Evolutionary conservation across 1,140 invertebrate genomes (phyloP).

Genomic region (Tetramorium alpestre): DNA sequence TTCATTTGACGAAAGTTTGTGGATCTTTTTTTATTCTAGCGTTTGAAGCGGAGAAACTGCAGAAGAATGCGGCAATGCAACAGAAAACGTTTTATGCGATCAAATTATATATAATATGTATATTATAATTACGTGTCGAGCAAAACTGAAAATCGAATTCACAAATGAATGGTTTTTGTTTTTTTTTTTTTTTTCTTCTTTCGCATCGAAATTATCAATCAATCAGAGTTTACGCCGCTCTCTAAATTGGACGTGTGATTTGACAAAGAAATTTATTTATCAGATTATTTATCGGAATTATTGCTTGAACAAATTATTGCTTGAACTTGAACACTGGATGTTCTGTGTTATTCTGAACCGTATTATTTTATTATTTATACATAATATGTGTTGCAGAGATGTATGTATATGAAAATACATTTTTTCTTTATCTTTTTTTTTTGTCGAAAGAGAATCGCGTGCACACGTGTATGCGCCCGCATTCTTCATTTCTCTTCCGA

Average conservation of each 20-base stretch:
- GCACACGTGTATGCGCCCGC: neutral
- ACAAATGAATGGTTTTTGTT: neutral
- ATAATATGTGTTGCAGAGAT: conserved; percentile 17
- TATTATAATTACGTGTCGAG: neutral
- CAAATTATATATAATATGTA: neutral
- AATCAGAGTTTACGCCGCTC: conserved; percentile 39
- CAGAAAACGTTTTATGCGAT: neutral
- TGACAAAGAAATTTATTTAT: conserved; percentile 55
- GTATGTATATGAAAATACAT: conserved; percentile 45
- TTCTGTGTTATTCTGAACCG: conserved; percentile 23
- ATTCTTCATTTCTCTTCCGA: conserved; percentile 20
- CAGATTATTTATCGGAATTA: neutral
- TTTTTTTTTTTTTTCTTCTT: neutral
- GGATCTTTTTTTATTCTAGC: conserved; percentile 50
- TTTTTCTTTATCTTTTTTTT: conserved; percentile 43
- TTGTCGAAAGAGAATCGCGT: conserved; percentile 10
- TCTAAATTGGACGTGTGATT: conserved; percentile 41
- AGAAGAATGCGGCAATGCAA: conserved; percentile 64
- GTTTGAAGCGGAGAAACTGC: conserved; percentile 65
- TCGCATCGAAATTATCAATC: neutral
- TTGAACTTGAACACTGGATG: conserved; percentile 28
- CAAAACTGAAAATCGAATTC: too few species aligned
- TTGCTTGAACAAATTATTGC: conserved; percentile 14
- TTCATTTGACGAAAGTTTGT: conserved; percentile 15
- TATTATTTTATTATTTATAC: conserved; percentile 30